Evolutionary conservation across 2,797 vertebrate genomes (phyloP), one percentile per base, ranked within the genome.

Genomic region (Ara ararauna): DNA sequence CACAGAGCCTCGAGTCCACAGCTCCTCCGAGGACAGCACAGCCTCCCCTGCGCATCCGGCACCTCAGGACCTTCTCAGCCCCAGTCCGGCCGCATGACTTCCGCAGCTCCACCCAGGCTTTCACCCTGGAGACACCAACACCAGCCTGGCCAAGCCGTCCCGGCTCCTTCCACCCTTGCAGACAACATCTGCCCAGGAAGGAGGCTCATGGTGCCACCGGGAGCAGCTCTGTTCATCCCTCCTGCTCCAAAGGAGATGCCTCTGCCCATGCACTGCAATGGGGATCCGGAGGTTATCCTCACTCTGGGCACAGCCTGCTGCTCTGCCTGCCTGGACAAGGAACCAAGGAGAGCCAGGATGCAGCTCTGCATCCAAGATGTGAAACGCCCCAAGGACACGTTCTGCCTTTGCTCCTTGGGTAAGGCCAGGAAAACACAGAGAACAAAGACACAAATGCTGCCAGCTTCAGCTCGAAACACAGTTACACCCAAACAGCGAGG

Each of bases 81-180:
- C 86, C 20, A 11, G 50, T 82, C 73, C 91, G 51, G 78, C 47
- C 38, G 8, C 91, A 75, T 0, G 3, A 89, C 94, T 96, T 95
- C 92, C 84, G 85, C 84, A 3, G 81, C 96, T 45, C 96, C 96
- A 96, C 94, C 96, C 95, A 67, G 67, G 61, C 89, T 94, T 84
- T 86, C 68, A 87, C 87, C 73, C 60, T 10, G 29, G 51, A 0
- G n/a, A 23, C 64, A 26, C 42, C 93, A 62, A 47, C 40, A 15
- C 45, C 51, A 11, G 64, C 60, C 66, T 11, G 0, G 48, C 68
- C 34, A n/a, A 61, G 85, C 65, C 5, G 0, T 36, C 27, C 38
- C 1, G 0, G 36, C 8, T 20, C 71, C 60, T 73, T 40, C 85
- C 85, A 87, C 82, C 79, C 76, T 77, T 4, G n/a, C 90, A 88